Percentiles rank a stretch among this genome's conserved stretches.
These are phyloP conservation scores for Himalopsyche tibetana DNA, from an alignment of 2,888 invertebrate species.

Conservation along the genomic window DNA sequence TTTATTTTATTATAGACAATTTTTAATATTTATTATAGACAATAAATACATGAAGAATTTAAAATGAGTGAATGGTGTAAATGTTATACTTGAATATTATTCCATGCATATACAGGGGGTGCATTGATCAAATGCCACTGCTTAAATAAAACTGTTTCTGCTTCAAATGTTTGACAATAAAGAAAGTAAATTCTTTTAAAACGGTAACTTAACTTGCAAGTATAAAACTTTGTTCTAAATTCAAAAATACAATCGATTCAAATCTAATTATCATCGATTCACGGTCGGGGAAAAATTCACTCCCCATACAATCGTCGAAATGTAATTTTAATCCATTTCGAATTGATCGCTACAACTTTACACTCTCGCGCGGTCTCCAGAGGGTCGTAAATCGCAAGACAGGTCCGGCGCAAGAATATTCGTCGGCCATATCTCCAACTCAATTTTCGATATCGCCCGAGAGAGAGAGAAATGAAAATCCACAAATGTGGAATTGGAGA, in stretches of 20 bases:
- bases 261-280: conserved; percentile 27
- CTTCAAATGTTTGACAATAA: too few species aligned
- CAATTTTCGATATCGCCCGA: conserved; percentile 1
- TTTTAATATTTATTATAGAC: too few species aligned
- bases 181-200: too few species aligned
- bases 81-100: too few species aligned
- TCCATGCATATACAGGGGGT: too few species aligned
- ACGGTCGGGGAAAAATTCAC: conserved; percentile 19
- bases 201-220: too few species aligned
- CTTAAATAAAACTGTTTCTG: too few species aligned
- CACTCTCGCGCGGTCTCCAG: conserved; percentile 58
- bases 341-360: conserved; percentile 62
- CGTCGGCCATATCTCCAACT: neutral
- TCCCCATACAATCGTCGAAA: neutral
- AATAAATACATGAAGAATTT: too few species aligned
- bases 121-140: too few species aligned
- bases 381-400: conserved; percentile 58
- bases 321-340: conserved; percentile 55
- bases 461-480: conserved; percentile 24
- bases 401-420: conserved; percentile 45
- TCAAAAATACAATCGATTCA: neutral
- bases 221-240: neutral
- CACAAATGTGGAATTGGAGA: conserved; percentile 19
- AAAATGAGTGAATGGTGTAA: too few species aligned
- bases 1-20: too few species aligned